Evolutionary conservation across 2,888 invertebrate species (phyloP), one percentile per base, ranked within the genome.

Genomic region (Xylota sylvarum): DNA sequence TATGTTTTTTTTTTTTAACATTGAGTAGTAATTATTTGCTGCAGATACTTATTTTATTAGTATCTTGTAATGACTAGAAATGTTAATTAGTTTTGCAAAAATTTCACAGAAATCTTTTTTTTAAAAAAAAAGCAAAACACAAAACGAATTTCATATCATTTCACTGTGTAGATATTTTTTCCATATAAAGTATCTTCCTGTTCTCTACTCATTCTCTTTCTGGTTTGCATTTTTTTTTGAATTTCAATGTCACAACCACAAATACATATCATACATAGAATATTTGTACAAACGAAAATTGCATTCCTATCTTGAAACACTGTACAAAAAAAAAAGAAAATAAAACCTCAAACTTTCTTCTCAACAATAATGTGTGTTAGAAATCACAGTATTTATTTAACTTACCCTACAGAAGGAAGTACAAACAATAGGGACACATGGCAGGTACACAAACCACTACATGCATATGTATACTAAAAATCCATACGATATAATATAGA

Each of bases 391-490:
- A 50, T 69, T 73, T 79, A 67, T 43, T 84, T 50, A 50, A 64
- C 55, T 64, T 69, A 64, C 84, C 79, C 79, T 80, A 84, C 69
- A 79, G 69, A 70, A 84, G 74, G 74, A 74, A 58, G 48, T 52
- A 37, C 69, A 85, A 70, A 85, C 80, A 85, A 76, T 46, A 80
- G 76, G 70, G 37, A 85, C 85, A 81, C 65, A 81, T 70, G 81
- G 65, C 76, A 85, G 79, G 79, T 79, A 85, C 60, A 85, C 52
- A 72, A 76, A 80, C 70, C 58, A 79, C 62, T 46, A 79, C 46
- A 48, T 17, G n/a, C 7, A 64, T 2, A 56, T 30, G 12, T 3
- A 23, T 23, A 23, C 23, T 2, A 2, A 19, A 77, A 37, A 10
- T 37, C 14, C 35, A 12, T 12, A 0, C 14, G 12, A 50, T 37